Base-by-base conservation (phyloP, 2,113 vertebrate genomes). In the Pseudopipra pipra region DNA sequence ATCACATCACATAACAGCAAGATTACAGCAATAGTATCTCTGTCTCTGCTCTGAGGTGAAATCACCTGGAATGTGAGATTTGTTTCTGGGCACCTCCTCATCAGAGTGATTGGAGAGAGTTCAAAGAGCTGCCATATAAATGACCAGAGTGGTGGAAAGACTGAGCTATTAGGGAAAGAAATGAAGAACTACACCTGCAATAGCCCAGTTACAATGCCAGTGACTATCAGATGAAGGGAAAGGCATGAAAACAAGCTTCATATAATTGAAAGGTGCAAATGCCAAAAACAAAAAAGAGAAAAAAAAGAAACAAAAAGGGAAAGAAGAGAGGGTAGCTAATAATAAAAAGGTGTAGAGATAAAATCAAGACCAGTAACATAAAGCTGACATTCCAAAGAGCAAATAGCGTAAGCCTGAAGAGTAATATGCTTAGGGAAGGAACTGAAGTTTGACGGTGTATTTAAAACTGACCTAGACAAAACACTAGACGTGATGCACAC, bases 41-140 rank as follows among this genome's bases (percentile, higher is more conserved):
- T 72, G 68, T 93, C 73, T 95, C 54, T 87, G 73, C 85, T 93
- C 79, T 72, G 88, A 87, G 88, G 73, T 89, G 76, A 96, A 96
- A 92, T 88, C 83, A 94, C 92, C 92, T 96, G 92, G 86, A 92
- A 95, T 72, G 66, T 81, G 86, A 89, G 90, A 89, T 81, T 96
- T 62, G 66, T 90, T 93, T 96, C 85, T 86, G 83, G 85, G 56
- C 79, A 92, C 46, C 62, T 89, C 56, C 79, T 95, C 83, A 72
- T 81, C 90, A 92, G 55, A 84, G n/a, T 37, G 76, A 89, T 2
- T 72, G 56, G 55, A 90, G 24, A 85, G 55, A 78, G 80, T 82
- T 94, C 73, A 94, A 80, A 89, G 65, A 80, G 83, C 33, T 94
- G 58, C 54, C 46, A 80, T 90, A 86, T 52, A 92, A 92, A 65